Conservation (phyloP, 2,888 invertebrate genomes). For the Polyommatus iphigenia region DNA sequence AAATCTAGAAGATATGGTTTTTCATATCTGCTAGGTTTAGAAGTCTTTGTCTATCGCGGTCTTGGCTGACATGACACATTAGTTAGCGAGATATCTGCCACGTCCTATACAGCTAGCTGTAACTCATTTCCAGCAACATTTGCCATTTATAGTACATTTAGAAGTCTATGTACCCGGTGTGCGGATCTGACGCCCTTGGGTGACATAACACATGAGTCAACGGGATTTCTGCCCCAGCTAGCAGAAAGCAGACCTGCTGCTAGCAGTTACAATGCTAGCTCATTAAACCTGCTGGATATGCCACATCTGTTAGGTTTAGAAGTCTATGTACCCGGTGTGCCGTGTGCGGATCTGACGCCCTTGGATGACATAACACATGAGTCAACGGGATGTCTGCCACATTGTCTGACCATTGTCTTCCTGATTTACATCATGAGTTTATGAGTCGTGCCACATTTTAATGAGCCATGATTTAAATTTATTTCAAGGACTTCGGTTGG, state of each 20-base stretch:
- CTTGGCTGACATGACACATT: constrained; percentile 55
- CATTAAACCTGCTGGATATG: no score
- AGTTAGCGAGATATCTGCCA: constrained; percentile 53
- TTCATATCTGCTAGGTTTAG: background rate
- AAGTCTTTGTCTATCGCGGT: background rate
- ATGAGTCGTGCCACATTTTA: background rate
- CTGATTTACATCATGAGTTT: background rate
- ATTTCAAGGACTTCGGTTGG: background rate
- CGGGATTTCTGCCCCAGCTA: constrained; percentile 47
- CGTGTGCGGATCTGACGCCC: constrained; percentile 48
- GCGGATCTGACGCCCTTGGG: constrained; percentile 53
- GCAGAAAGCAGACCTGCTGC: no score
- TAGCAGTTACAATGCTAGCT: no score
- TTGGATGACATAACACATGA: constrained; percentile 55
- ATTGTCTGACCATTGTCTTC: constrained; percentile 46
- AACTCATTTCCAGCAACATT: background rate
- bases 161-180: background rate
- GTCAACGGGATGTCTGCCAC: constrained; percentile 53
- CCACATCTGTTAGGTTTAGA: background rate
- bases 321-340: constrained; percentile 1
- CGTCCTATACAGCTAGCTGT: constrained; percentile 32
- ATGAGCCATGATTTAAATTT: background rate
- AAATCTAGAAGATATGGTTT: background rate
- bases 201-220: constrained; percentile 55
- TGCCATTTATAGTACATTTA: background rate